Evolutionary conservation across 2,888 invertebrate species (phyloP).

Genomic region (Temnothorax unifasciatus): DNA sequence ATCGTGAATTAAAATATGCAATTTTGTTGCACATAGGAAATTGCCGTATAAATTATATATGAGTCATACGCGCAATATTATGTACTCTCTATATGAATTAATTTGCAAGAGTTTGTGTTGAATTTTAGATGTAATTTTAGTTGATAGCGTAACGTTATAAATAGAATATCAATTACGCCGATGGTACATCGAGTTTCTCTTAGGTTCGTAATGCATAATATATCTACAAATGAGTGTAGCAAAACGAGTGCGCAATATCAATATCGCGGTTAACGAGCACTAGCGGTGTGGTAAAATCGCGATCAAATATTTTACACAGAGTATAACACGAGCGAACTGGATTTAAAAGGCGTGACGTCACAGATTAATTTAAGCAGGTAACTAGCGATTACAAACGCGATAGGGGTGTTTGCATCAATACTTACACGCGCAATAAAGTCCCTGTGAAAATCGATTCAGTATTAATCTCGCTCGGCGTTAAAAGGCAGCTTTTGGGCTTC

Average conservation of each 20-base stretch:
- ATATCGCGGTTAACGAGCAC: constrained; percentile 42
- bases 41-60: not conserved
- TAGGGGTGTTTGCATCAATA: constrained; percentile 28
- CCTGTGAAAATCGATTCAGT: constrained; percentile 17
- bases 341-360: constrained; percentile 39
- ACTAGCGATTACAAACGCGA: constrained; percentile 19
- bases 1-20: constrained; percentile 1
- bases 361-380: constrained; percentile 22
- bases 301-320: constrained; percentile 40
- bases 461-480: constrained; percentile 7
- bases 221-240: constrained; percentile 1
- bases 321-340: constrained; percentile 5
- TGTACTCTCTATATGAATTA: not conserved
- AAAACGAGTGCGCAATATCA: constrained; percentile 42
- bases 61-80: not conserved
- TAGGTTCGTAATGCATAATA: constrained; percentile 26
- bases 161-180: constrained; percentile 1
- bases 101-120: not conserved
- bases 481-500: constrained; percentile 1
- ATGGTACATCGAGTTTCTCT: constrained; percentile 20
- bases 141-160: not conserved
- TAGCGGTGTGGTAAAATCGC: constrained; percentile 33
- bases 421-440: constrained; percentile 23
- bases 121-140: constrained; percentile 22
- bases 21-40: not conserved